A percentile compares a stretch with the other conserved stretches of the same genome.
Evolutionary conservation across 2,888 invertebrate species (phyloP).

Genomic region (Sesia bembeciformis): DNA sequence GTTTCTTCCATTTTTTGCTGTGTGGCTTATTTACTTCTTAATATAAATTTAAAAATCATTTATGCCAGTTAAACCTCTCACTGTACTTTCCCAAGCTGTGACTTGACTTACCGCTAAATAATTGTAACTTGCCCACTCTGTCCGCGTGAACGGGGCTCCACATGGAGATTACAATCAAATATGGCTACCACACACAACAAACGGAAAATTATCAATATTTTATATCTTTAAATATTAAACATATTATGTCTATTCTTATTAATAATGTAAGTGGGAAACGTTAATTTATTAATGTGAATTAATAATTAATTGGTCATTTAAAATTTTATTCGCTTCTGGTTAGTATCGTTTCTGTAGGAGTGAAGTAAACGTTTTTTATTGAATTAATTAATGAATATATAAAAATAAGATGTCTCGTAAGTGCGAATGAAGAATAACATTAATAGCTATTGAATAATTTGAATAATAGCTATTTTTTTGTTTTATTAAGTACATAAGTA

Average conservation of each 20-base stretch:
- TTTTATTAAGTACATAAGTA: neutral
- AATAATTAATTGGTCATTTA: neutral
- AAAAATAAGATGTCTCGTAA: neutral
- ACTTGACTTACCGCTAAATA: no score
- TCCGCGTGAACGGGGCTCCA: no score
- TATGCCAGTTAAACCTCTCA: no score
- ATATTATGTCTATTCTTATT: neutral
- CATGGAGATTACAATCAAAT: neutral
- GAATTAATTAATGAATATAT: neutral
- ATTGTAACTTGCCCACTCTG: no score
- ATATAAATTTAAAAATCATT: no score
- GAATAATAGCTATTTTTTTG: neutral
- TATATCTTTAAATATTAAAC: conserved; percentile 2
- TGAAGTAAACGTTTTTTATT: neutral
- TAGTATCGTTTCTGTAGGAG: neutral
- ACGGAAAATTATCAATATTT: conserved; percentile 3
- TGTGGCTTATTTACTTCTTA: no score
- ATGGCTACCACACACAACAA: conserved; percentile 4
- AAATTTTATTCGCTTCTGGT: neutral
- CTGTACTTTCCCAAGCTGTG: no score
- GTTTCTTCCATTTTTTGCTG: no score
- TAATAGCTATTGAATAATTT: neutral
- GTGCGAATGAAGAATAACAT: neutral
- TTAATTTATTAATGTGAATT: neutral
- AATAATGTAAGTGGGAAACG: neutral